Evolutionary conservation across 2,113 vertebrate genomes (phyloP).

Genomic region (Columba janthina): DNA sequence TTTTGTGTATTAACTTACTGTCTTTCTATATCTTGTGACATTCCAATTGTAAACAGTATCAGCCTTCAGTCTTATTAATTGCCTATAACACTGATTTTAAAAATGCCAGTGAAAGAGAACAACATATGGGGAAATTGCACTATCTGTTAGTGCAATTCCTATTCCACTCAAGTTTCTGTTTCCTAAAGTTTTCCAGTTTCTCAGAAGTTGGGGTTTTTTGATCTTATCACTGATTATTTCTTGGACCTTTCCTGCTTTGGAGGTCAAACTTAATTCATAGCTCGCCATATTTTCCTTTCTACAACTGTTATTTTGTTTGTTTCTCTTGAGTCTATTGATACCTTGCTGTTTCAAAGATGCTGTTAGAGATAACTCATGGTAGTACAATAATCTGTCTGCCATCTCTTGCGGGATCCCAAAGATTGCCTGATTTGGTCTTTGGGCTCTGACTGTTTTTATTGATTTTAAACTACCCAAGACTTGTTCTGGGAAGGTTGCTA

Average conservation of each 20-base stretch:
- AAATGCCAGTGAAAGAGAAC: neutral
- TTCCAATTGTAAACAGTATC: neutral
- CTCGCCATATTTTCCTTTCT: neutral
- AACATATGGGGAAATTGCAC: neutral
- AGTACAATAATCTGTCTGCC: neutral
- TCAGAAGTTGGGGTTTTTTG: neutral
- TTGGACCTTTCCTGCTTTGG: neutral
- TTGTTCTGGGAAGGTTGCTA: conserved; percentile 18
- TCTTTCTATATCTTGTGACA: neutral
- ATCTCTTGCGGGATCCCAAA: neutral
- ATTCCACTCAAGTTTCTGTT: neutral
- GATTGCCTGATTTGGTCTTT: neutral
- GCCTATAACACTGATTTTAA: neutral
- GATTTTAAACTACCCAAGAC: conserved; percentile 36
- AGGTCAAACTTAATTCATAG: neutral
- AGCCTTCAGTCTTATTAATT: neutral
- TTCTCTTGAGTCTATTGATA: neutral
- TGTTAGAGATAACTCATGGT: neutral
- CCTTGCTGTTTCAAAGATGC: neutral
- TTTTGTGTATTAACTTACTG: neutral
- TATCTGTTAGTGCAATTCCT: neutral
- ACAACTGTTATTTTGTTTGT: neutral
- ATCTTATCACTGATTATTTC: neutral
- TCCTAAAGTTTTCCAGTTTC: neutral
- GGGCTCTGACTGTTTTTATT: neutral